Conservation (phyloP, 2,113 vertebrate species). For the Etia nguti region DNA sequence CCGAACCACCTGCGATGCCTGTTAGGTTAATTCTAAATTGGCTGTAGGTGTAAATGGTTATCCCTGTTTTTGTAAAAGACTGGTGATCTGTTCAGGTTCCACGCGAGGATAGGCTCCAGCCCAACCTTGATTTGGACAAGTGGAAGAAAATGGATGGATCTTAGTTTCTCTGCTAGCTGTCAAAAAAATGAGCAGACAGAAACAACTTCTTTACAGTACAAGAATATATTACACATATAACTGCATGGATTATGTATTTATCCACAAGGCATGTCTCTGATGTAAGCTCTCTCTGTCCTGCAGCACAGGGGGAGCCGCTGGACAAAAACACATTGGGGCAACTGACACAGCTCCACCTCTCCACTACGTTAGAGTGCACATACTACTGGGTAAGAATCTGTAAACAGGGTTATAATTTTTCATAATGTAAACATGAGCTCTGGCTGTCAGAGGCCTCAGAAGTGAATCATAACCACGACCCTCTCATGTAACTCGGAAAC, state of each 20-base stretch:
- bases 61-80: too few relatives aligned
- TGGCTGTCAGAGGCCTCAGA: background rate
- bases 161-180: background rate
- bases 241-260: background rate
- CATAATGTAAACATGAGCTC: background rate
- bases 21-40: background rate
- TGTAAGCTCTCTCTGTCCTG: background rate
- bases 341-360: conserved; percentile 31
- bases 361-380: background rate
- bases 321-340: conserved; percentile 1
- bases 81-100: too few relatives aligned
- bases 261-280: background rate
- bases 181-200: background rate
- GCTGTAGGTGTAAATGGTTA: background rate
- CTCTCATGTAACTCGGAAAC: background rate
- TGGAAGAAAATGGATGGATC: background rate
- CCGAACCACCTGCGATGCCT: background rate
- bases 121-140: background rate
- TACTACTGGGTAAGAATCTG: conserved; percentile 10
- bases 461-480: background rate
- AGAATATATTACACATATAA: background rate
- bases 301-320: conserved; percentile 3
- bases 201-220: background rate
- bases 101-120: too few relatives aligned
- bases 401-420: background rate